Evolutionary conservation across 2,113 vertebrate genomes (phyloP), one percentile per base, ranked within the genome.

Genomic region (Irena cyanogastra): DNA sequence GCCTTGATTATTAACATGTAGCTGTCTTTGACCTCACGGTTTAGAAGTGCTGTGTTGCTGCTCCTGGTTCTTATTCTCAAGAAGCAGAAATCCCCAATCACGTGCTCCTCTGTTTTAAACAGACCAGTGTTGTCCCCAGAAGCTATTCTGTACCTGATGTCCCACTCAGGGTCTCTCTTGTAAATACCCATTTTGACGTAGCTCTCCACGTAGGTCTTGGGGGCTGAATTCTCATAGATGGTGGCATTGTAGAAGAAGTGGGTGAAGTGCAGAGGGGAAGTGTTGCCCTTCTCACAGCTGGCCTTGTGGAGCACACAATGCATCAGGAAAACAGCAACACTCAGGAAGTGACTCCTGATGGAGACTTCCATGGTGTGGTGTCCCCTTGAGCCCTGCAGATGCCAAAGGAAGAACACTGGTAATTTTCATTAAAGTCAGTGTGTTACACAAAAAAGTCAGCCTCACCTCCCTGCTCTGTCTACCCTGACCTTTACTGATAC

Each of bases 161-260:
- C 95, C 99, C 98, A 99, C 37, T 97, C 95, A 0, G 97, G 83
- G 16, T 98, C 97, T 5, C 72, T 95, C 33, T 99, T 90, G 65
- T 98, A 97, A 52, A 99, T 98, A 54, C 99, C 99, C 99, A 99
- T 99, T 93, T 99, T 99, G 83, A 97, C 96, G 0, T 96, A 91
- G 44, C 98, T 99, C 75, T 99, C 98, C 31, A 99, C 97, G 0
- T 99, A 99, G 30, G 99, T 99, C 97, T 98, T 99, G 11, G 99
- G 99, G 42, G 98, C 98, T 28, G 99, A 99, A 96, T 99, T 99
- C 95, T 99, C 99, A 2, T 98, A 98, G 97, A 99, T 99, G 71
- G 98, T 98, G 56, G 98, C 97, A n/a, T 99, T 99, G 97, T 99
- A 99, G 74, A 99, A 98, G 56, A 98, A 97, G 81, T 99, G 98